Evolutionary conservation across 1,140 invertebrate species (phyloP).

Genomic region (Centruroides sculpturatus): DNA sequence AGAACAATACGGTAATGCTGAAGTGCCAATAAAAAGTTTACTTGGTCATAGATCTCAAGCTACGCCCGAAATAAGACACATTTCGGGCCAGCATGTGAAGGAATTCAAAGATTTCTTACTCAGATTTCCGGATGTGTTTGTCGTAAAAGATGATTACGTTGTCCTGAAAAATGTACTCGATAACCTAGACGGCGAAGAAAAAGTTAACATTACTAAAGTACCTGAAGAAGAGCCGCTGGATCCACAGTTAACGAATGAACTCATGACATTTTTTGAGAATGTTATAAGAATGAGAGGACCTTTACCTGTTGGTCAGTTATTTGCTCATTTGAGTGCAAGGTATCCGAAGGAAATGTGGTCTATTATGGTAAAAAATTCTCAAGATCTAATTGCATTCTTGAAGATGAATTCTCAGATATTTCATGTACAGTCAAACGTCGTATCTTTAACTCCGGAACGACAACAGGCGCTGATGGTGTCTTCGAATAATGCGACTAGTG

Average conservation of each 20-base stretch:
- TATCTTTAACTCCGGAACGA: constrained; percentile 40
- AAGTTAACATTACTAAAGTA: constrained; percentile 15
- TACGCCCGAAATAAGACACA: constrained; percentile 85
- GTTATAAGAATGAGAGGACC: constrained; percentile 34
- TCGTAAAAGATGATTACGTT: constrained; percentile 70
- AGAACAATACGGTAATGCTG: constrained; percentile 23
- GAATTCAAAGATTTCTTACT: constrained; percentile 83
- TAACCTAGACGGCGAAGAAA: constrained; percentile 42
- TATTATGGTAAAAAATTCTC: constrained; percentile 67
- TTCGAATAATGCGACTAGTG: too few species aligned
- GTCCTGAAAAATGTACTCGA: constrained; percentile 42
- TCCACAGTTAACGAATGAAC: constrained; percentile 20
- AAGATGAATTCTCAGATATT: constrained; percentile 81
- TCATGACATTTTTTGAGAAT: constrained; percentile 16
- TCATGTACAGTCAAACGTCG: constrained; percentile 74
- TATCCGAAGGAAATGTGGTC: constrained; percentile 57
- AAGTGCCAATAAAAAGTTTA: constrained; percentile 74
- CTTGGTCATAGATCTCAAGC: constrained; percentile 66
- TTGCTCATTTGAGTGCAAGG: constrained; percentile 58
- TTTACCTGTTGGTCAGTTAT: constrained; percentile 67
- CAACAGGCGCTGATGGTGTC: too few species aligned
- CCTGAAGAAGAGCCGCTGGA: constrained; percentile 22
- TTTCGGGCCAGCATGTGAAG: constrained; percentile 80
- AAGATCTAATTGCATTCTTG: constrained; percentile 70
- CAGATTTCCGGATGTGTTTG: constrained; percentile 71